Evolutionary conservation across 2,888 invertebrate species (phyloP), one percentile per base, ranked within the genome.

Genomic region (Sinodicranocentrus sp.): DNA sequence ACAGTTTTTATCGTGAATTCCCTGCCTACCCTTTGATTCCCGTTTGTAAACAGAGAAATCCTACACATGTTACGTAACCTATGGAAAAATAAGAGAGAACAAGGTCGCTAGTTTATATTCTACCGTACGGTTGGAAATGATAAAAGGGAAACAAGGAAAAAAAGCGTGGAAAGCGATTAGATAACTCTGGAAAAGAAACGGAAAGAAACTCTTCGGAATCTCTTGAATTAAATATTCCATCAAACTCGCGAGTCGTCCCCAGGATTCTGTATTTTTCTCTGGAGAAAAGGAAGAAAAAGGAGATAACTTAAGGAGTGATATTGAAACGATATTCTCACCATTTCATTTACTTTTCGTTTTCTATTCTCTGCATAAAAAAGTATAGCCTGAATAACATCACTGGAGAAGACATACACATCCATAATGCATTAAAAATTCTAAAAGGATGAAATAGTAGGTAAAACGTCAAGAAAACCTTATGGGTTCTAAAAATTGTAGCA

Each of bases 171-270:
- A 10, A 10, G n/a, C 15, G 48, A 2, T 48, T 48, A n/a, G n/a
- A 48, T 48, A 15, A 48, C 48, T 48, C 48, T n/a, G 15, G 33
- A 48, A 48, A n/a, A 48, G 15, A 2, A 48, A n/a, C 5, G 48
- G 15, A 48, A n/a, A 48, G 10, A 48, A 3, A 48, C 48, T n/a
- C 15, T 2, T n/a, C 10, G n/a, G 15, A 48, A 48, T 48, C 48
- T 48, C 48, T 48, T 10, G n/a, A 3, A 48, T 48, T 48, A 48
- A 48, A 48, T 48, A 48, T 48, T 48, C 48, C 48, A 48, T 48
- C 48, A 48, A 48, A 48, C 15, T 48, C 48, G 48, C 48, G 15
- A 48, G 15, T 48, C 48, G n/a, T 48, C 48, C 48, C 48, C 15
- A 48, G n/a, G 15, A 48, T 48, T 10, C n/a, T 2, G n/a, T n/a